phyloP scores from a whole-genome alignment of 2,888 invertebrate genomes.

The Eulithis prunata region DNA sequence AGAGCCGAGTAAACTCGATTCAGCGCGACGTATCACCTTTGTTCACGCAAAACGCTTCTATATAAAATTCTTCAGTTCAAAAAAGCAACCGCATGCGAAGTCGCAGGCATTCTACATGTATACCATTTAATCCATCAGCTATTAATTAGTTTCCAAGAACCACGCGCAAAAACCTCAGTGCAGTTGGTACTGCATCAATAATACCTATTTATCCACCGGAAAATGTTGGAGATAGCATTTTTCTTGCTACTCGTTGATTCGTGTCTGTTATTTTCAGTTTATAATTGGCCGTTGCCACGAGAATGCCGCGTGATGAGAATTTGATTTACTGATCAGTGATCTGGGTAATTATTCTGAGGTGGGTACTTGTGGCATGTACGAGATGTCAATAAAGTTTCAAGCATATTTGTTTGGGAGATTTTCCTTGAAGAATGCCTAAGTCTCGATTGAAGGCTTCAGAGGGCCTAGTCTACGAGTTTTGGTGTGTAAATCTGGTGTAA shows the following conservation, averaged over 20 bases:
- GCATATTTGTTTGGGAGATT: too few species aligned
- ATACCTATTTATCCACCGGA: conserved; percentile 61
- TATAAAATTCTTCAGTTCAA: too few species aligned
- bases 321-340: conserved; percentile 31
- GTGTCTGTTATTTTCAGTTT: conserved; percentile 49
- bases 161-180: conserved; percentile 36
- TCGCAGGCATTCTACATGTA: background rate
- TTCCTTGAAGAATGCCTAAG: too few species aligned
- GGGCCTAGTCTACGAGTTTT: too few species aligned
- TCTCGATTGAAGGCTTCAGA: too few species aligned
- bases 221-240: conserved; percentile 61
- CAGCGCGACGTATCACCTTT: too few species aligned
- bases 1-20: too few species aligned
- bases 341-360: conserved; percentile 14
- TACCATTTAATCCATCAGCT: conserved; percentile 32
- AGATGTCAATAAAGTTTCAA: too few species aligned
- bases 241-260: conserved; percentile 58
- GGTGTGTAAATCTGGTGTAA: too few species aligned
- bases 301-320: conserved; percentile 36
- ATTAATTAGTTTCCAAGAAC: conserved; percentile 41
- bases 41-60: too few species aligned
- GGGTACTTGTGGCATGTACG: too few species aligned
- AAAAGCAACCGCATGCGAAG: too few species aligned
- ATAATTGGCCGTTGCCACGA: conserved; percentile 42
- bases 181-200: conserved; percentile 44